Base-by-base conservation (phyloP, 2,113 vertebrate genomes). In the Mobula birostris region DNA sequence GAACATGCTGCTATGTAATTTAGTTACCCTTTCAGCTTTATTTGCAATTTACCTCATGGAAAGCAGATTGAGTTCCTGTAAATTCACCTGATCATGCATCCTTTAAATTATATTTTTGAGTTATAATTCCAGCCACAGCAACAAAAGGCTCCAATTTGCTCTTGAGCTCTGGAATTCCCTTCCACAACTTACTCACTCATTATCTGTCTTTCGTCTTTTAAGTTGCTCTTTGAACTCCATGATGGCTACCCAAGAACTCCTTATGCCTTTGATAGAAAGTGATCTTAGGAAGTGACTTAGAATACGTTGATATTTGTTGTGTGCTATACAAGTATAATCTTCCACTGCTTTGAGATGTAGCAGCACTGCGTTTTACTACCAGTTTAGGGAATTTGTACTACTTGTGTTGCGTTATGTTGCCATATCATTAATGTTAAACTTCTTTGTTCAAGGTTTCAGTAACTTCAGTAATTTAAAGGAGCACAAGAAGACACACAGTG, bases 381-480 rank as follows among this genome's bases (percentile, higher is more conserved):
- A 61, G 58, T 58, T 48, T 61, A 88, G 8, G 58, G 24, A 61
- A 88, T 63, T 14, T 88, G 12, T 90, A 6, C 40, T 90, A 93
- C 8, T 74, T 93, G 21, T 24, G 7, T 70, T 92, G 66, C n/a
- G 19, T 14, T 70, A 92, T 24, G 19, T 8, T 17, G 19, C 66
- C 24, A 27, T 74, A 56, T 91, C n/a, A 74, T 93, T 48, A 19
- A 21, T 66, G 70, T 40, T 88, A n/a, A 88, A 2, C 40, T 92
- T 66, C 40, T 15, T 94, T 90, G 95, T 95, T 95, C 40, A 94
- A 99, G 99, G 99, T 58, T 99, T 99, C 95, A 99, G 98, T 95
- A 99, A 99, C 95, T 97, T 99, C 95, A 99, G 98, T 94, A 99
- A 99, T 94, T 96, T 99, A 94, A 99, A 99, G 96, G 98, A 99